Evolutionary conservation across 1,140 invertebrate species (phyloP), one percentile per base, ranked within the genome.

Genomic region (Cyclina sinensis): DNA sequence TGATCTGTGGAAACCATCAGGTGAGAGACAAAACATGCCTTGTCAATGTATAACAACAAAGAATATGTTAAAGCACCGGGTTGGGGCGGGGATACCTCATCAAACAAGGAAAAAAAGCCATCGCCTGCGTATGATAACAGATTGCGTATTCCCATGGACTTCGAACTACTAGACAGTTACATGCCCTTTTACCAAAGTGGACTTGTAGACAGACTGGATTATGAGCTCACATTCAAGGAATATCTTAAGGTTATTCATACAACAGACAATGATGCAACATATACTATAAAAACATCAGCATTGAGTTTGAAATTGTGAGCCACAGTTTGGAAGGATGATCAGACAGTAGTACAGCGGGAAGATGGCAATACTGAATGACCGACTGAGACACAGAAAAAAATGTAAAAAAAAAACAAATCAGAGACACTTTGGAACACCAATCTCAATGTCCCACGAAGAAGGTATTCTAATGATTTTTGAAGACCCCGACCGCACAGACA

Each of bases 151-250:
- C 81, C 82, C 0, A 46, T 90, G 14, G 70, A 90, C 12, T 85
- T 84, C 62, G 70, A 88, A 65, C 24, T 90, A 27, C 59, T 78
- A 48, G 70, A 59, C 30, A 80, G 30, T 11, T 43, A 88, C 37
- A 86, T 74, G 59, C 86, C 89, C 5, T 90, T 88, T 74, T 83
- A 90, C 30, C 80, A 86, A 70, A 14, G 87, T 76, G 18, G 57
- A 7, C n/a, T 27, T 24, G 24, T 7, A 62, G 57, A 27, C n/a
- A n/a, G n/a, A 62, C 5, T 24, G 11, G 43, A 43, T 7, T 43
- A 43, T 14, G 43, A 43, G 43, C 43, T 43, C 4, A 43, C 43
- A 43, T 43, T 43, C 43, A 43, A 43, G 5, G 43, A 43, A 43
- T 43, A 43, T 43, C 43, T 43, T 43, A 43, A 43, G 43, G 43